These are phyloP conservation scores for Caenorhabditis sinica DNA, from an alignment of 2,888 invertebrate species.

Conservation along the genomic window DNA sequence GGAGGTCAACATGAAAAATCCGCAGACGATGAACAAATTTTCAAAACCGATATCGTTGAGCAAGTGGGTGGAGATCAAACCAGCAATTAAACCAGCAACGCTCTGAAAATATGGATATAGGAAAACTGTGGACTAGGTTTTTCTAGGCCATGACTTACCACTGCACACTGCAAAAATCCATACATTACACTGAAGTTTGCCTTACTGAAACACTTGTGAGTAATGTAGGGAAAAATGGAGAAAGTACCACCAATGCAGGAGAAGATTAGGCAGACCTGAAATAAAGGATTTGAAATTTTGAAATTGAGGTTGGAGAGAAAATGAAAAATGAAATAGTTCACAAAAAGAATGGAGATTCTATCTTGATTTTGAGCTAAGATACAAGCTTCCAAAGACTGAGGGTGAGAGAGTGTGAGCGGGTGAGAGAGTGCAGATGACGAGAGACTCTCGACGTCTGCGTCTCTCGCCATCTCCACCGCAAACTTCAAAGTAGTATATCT, in stretches of 20 bases:
- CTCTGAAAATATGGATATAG: constrained; percentile 67
- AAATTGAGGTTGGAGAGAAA: background rate
- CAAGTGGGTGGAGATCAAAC: constrained; percentile 77
- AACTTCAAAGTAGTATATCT: too few relatives aligned
- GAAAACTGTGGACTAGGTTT: background rate
- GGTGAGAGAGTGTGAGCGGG: too few relatives aligned
- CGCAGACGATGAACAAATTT: constrained; percentile 75
- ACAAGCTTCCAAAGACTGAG: too few relatives aligned
- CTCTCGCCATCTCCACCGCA: too few relatives aligned
- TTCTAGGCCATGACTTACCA: constrained; percentile 66
- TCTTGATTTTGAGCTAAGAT: too few relatives aligned
- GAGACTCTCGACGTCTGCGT: too few relatives aligned
- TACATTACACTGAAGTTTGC: constrained; percentile 81
- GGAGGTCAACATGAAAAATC: constrained; percentile 74
- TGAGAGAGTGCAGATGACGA: too few relatives aligned
- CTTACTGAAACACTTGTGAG: constrained; percentile 79
- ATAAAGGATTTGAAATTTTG: background rate
- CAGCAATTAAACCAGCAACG: constrained; percentile 79
- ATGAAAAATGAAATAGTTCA: background rate
- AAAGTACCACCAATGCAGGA: constrained; percentile 81
- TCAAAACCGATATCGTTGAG: constrained; percentile 77
- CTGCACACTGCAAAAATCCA: constrained; percentile 77
- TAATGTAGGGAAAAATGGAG: constrained; percentile 80
- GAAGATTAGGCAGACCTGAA: constrained; percentile 80
- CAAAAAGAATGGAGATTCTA: too few relatives aligned